These are phyloP conservation scores for Andinoacara biseriatus DNA, from an alignment of 2,113 vertebrate species.

Conservation along the genomic window DNA sequence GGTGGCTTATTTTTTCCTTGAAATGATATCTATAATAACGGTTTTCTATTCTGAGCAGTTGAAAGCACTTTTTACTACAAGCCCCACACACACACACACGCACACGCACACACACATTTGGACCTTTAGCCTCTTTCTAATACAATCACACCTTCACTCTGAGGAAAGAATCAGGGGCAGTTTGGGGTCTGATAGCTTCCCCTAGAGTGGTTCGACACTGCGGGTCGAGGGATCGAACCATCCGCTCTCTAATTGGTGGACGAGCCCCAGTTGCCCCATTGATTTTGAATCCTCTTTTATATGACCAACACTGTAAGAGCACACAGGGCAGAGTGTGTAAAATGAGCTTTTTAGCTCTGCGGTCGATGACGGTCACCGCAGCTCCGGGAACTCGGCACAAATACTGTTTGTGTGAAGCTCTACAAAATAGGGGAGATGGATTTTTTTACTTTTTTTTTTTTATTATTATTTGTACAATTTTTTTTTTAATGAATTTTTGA, in stretches of 20 bases:
- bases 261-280: not conserved
- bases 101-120: fast-evolving
- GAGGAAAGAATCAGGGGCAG: too few relatives aligned
- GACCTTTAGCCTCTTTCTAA: not conserved
- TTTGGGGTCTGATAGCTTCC: too few relatives aligned
- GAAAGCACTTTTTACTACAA: not conserved
- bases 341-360: not conserved
- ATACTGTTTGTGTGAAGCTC: too few relatives aligned
- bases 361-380: too few relatives aligned
- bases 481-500: too few relatives aligned
- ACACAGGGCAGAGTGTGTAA: not conserved
- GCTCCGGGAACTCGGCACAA: too few relatives aligned
- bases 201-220: not conserved
- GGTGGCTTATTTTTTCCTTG: not conserved
- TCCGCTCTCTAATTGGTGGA: too few relatives aligned
- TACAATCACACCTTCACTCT: not conserved
- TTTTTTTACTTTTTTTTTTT: too few relatives aligned
- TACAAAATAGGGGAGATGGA: too few relatives aligned
- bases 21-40: not conserved
- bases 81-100: not conserved
- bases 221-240: not conserved
- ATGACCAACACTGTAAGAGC: not conserved
- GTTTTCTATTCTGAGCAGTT: not conserved
- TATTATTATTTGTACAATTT: too few relatives aligned
- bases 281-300: not conserved